These are phyloP conservation scores for Apotomis capreana DNA, from an alignment of 2,888 invertebrate species.

Conservation along the genomic window DNA sequence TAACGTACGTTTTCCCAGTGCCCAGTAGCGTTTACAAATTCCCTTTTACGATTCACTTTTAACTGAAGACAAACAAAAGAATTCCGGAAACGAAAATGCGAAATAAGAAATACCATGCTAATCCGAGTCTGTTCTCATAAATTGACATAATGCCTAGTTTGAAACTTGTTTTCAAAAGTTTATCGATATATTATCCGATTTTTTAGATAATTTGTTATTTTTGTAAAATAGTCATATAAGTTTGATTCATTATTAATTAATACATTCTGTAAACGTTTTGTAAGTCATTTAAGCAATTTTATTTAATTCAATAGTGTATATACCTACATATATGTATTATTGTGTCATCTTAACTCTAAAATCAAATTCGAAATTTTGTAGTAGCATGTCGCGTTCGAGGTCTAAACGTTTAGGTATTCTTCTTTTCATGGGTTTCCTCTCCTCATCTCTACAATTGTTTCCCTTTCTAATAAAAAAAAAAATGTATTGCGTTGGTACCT, in stretches of 20 bases:
- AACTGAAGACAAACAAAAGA: not conserved
- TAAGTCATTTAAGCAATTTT: too few relatives aligned
- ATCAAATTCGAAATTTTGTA: too few relatives aligned
- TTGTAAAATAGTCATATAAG: not conserved
- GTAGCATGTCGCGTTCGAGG: too few relatives aligned
- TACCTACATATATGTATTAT: too few relatives aligned
- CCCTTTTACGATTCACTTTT: constrained; percentile 1
- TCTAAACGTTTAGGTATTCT: too few relatives aligned
- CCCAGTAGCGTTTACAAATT: constrained; percentile 1
- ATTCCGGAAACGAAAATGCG: not conserved
- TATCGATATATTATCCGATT: not conserved
- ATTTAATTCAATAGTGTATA: too few relatives aligned
- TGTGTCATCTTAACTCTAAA: too few relatives aligned
- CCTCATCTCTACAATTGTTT: too few relatives aligned
- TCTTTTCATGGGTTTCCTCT: too few relatives aligned
- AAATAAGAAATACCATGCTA: not conserved
- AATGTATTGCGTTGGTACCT: too few relatives aligned
- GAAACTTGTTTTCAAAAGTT: constrained; percentile 4
- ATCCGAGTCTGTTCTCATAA: not conserved
- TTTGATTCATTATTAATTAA: not conserved
- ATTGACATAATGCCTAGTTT: constrained; percentile 14
- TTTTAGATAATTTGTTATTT: not conserved
- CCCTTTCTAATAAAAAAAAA: too few relatives aligned
- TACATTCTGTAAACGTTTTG: too few relatives aligned
- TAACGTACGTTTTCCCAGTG: not conserved